Evolutionary conservation across 2,888 invertebrate species (phyloP).

Genomic region (Oasisia sp.): DNA sequence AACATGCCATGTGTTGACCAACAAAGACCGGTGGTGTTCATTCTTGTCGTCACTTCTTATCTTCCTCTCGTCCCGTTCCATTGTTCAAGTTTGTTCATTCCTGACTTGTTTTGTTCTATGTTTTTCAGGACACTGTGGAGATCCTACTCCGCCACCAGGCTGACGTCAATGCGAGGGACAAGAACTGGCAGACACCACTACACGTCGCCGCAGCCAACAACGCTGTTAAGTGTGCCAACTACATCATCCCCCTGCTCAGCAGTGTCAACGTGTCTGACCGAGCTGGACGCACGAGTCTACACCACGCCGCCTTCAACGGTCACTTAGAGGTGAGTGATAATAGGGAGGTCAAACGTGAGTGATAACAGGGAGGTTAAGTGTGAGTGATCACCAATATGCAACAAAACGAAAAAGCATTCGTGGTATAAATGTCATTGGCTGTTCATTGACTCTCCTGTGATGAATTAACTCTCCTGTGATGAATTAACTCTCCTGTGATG

Average conservation of each 20-base stretch:
- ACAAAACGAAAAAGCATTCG: too few species aligned
- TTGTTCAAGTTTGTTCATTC: neutral
- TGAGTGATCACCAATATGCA: too few species aligned
- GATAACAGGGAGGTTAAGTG: too few species aligned
- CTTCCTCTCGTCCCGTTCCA: neutral
- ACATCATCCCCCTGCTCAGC: conserved; percentile 67
- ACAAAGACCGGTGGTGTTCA: too few species aligned
- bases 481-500: too few species aligned
- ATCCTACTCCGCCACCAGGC: conserved; percentile 71
- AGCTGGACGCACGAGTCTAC: conserved; percentile 72
- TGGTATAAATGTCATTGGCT: too few species aligned
- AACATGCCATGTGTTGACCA: too few species aligned
- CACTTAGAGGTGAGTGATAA: conserved; percentile 67
- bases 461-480: too few species aligned
- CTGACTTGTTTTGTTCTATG: too few species aligned
- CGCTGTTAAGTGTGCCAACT: conserved; percentile 71
- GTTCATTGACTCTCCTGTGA: too few species aligned
- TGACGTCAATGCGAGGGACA: conserved; percentile 72
- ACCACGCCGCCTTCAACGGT: conserved; percentile 75
- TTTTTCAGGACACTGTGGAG: conserved; percentile 64
- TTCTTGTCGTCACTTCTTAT: too few species aligned
- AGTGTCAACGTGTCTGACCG: conserved; percentile 71
- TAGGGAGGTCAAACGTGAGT: neutral
- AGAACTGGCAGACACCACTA: conserved; percentile 74
- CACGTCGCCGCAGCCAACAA: conserved; percentile 73